Evolutionary conservation across 2,797 vertebrate genomes (phyloP).

Genomic region (Cynodonichthys magdalenae): DNA sequence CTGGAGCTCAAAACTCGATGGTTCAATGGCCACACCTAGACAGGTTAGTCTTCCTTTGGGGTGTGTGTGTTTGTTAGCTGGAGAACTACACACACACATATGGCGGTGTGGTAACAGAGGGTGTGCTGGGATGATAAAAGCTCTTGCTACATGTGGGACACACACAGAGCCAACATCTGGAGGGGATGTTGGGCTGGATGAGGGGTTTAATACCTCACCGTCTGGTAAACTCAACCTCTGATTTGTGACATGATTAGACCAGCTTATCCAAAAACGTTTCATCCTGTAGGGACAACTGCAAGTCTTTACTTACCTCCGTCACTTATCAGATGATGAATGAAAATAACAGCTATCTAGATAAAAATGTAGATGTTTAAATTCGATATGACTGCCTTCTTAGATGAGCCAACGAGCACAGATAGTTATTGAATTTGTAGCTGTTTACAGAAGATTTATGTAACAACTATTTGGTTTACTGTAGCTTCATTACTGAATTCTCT

Average conservation of each 20-base stretch:
- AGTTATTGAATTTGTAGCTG: no score
- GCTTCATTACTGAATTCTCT: no score
- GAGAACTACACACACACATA: slow-evolving; percentile 10
- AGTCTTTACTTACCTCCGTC: not conserved
- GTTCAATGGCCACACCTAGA: slow-evolving; percentile 54
- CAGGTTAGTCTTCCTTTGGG: slow-evolving; percentile 53
- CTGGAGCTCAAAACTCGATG: slow-evolving; percentile 12
- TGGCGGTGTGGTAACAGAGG: slow-evolving; percentile 18
- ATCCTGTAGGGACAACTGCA: not conserved
- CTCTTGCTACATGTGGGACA: slow-evolving; percentile 17
- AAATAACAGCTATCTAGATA: no score
- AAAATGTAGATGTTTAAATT: no score
- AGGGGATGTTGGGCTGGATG: not conserved
- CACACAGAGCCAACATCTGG: slow-evolving; percentile 28
- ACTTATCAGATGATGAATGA: not conserved
- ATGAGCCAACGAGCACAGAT: no score
- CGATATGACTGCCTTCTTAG: no score
- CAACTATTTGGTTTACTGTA: no score
- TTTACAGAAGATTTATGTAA: no score
- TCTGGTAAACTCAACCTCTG: not conserved
- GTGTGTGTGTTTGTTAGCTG: slow-evolving; percentile 9
- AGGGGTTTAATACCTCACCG: slow-evolving; percentile 18
- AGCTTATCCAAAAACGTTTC: not conserved
- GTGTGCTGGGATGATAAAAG: slow-evolving; percentile 6
- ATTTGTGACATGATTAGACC: slow-evolving; percentile 2